Evolutionary conservation across 2,113 vertebrate genomes (phyloP).

Genomic region (Melanotaenia duboulayi): DNA sequence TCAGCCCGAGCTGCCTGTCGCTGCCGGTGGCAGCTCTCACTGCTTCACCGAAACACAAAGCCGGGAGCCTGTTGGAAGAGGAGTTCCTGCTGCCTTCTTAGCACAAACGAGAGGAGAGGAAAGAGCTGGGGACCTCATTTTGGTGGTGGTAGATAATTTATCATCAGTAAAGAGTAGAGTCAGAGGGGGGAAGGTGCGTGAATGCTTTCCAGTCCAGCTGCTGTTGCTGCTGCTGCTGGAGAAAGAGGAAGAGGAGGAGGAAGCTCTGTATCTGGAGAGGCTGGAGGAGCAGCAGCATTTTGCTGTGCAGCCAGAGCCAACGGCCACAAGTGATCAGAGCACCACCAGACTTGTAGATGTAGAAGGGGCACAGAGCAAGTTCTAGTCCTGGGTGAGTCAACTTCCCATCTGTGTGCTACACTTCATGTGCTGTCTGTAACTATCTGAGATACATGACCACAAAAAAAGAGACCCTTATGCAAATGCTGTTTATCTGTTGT

Average conservation of each 20-base stretch:
- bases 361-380: conserved; percentile 58
- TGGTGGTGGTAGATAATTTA: conserved; percentile 38
- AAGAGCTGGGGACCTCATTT: conserved; percentile 24
- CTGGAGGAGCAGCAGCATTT: conserved; percentile 38
- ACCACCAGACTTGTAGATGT: conserved; percentile 66
- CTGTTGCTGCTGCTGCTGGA: conserved; percentile 39
- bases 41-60: conserved; percentile 37
- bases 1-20: conserved; percentile 53
- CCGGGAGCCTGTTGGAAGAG: conserved; percentile 38
- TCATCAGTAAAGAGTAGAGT: conserved; percentile 16
- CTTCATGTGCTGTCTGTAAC: conserved; percentile 26
- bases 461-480: neutral
- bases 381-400: conserved; percentile 79
- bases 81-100: conserved; percentile 33
- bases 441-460: neutral
- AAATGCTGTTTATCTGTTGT: neutral
- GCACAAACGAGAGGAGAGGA: conserved; percentile 34
- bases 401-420: conserved; percentile 22
- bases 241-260: conserved; percentile 35
- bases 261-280: conserved; percentile 37
- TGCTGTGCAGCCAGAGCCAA: conserved; percentile 33
- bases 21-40: conserved; percentile 35
- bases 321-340: conserved; percentile 46
- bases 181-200: conserved; percentile 41
- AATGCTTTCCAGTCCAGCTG: conserved; percentile 55